Percentiles rank a stretch among this genome's conserved stretches.
These are phyloP conservation scores for Pasiphila rectangulata DNA, from an alignment of 2,888 invertebrate species.

Conservation along the genomic window DNA sequence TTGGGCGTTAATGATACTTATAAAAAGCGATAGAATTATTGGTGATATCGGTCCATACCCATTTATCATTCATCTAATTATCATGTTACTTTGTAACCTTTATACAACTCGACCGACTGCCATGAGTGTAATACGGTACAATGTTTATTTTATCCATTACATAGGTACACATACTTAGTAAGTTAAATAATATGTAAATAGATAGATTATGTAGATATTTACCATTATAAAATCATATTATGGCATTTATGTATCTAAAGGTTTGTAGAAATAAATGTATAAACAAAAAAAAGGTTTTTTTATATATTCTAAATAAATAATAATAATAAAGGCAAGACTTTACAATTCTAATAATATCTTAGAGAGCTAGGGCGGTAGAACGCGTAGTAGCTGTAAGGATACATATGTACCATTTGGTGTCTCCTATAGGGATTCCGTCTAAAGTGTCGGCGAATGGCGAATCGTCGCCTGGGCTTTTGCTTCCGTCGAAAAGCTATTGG, in stretches of 20 bases:
- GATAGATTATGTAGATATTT: conserved; percentile 43
- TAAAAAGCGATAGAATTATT: conserved; percentile 37
- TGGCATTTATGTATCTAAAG: conserved; percentile 53
- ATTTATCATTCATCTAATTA: background rate
- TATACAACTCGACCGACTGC: conserved; percentile 44
- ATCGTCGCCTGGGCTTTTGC: conserved; percentile 45
- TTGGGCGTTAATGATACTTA: conserved; percentile 39
- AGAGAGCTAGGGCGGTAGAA: conserved; percentile 65
- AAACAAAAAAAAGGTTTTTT: conserved; percentile 33
- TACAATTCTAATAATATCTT: conserved; percentile 52
- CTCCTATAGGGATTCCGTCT: conserved; percentile 53
- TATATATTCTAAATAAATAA: conserved; percentile 21
- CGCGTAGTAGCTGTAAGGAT: conserved; percentile 58
- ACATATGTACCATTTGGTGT: conserved; percentile 40
- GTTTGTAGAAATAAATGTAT: conserved; percentile 61
- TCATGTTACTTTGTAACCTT: conserved; percentile 28
- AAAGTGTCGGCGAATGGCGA: conserved; percentile 52
- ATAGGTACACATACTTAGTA: conserved; percentile 21
- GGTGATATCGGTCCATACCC: conserved; percentile 34
- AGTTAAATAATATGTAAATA: conserved; percentile 46
- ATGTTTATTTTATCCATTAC: conserved; percentile 38
- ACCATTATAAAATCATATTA: conserved; percentile 44
- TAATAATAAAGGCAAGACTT: conserved; percentile 32
- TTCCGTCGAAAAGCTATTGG: conserved; percentile 50
- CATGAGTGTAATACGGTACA: conserved; percentile 53